Conservation (phyloP, 2,113 vertebrate genomes). For the Podarcis muralis region DNA sequence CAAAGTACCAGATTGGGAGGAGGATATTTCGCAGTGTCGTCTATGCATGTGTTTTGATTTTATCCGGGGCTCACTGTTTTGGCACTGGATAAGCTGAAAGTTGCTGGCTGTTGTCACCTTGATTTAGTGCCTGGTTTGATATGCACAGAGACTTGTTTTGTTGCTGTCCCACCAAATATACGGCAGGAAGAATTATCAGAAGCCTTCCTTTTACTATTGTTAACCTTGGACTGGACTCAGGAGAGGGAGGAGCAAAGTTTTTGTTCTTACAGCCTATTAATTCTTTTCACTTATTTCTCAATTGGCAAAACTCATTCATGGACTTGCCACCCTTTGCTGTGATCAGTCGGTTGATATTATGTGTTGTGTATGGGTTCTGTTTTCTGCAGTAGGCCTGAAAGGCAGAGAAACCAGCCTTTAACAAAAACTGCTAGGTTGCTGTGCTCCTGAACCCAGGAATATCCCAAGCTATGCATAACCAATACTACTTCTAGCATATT, state of each 20-base stretch:
- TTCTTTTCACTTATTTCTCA: background rate
- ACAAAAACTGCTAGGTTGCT: background rate
- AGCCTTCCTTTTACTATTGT: background rate
- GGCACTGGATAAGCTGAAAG: background rate
- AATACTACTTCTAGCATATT: background rate
- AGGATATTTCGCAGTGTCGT: background rate
- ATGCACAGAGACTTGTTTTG: background rate
- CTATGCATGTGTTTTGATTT: background rate
- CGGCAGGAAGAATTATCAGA: background rate
- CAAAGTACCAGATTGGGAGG: background rate
- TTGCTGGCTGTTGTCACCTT: background rate
- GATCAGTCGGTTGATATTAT: too few species aligned
- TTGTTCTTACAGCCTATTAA: background rate
- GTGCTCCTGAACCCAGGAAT: background rate
- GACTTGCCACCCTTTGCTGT: background rate
- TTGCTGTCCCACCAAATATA: background rate
- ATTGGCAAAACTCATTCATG: background rate
- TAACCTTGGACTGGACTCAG: background rate
- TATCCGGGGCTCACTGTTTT: background rate
- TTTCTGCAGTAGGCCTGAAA: background rate
- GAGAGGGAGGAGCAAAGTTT: background rate
- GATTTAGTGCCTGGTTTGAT: background rate
- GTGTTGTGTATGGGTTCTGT: background rate
- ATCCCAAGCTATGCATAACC: background rate
- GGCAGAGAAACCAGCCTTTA: background rate